These are phyloP conservation scores for Huso huso DNA, from an alignment of 2,797 vertebrate genomes.

Conservation along the genomic window DNA sequence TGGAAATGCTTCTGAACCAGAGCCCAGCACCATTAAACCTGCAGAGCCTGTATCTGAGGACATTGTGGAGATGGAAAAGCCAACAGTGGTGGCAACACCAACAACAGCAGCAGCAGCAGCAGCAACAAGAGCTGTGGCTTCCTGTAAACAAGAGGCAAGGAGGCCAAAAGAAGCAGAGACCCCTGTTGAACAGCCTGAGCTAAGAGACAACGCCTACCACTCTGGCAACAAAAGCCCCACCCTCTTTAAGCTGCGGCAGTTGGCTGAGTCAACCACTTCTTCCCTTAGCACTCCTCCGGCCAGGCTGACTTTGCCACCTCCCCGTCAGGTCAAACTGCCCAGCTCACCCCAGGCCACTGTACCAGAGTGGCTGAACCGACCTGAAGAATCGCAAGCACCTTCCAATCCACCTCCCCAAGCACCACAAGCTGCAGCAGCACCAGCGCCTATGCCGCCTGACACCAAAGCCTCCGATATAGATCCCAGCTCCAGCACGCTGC, in stretches of 20 bases:
- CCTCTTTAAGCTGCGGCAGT: conserved; percentile 45
- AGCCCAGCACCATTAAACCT: conserved; percentile 53
- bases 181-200: conserved; percentile 66
- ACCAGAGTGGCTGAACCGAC: conserved; percentile 75
- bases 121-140: conserved; percentile 51
- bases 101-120: conserved; percentile 50
- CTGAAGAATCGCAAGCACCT: conserved; percentile 71
- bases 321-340: conserved; percentile 46
- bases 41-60: conserved; percentile 69
- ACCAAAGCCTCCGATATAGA: conserved; percentile 93
- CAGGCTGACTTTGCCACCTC: conserved; percentile 51
- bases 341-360: conserved; percentile 46
- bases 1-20: conserved; percentile 43
- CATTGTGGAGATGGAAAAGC: conserved; percentile 49
- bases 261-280: conserved; percentile 43
- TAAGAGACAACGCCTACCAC: conserved; percentile 69
- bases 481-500: conserved; percentile 86
- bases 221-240: conserved; percentile 47
- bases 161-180: conserved; percentile 70
- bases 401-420: conserved; percentile 66
- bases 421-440: conserved; percentile 36
- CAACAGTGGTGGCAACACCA: conserved; percentile 55
- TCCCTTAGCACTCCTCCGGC: conserved; percentile 47
- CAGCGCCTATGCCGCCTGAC: conserved; percentile 76
- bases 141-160: conserved; percentile 15